phyloP scores from a whole-genome alignment of 2,113 vertebrate species.

The Thinocorus orbignyianus region DNA sequence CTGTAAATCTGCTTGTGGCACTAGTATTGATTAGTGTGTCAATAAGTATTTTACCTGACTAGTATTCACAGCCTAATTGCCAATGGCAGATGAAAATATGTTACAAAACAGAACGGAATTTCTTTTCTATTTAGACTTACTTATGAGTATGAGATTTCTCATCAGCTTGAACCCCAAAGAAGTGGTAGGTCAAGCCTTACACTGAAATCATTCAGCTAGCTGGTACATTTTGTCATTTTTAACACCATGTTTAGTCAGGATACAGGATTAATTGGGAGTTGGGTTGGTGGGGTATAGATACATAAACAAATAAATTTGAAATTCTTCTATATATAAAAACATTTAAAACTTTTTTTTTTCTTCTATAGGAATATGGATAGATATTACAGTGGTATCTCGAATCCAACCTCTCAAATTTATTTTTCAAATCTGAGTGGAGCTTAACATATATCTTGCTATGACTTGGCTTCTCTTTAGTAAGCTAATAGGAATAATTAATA shows the following conservation, averaged over 20 bases:
- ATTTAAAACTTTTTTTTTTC: neutral
- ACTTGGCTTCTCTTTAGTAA: neutral
- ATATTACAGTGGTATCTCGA: neutral
- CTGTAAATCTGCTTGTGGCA: neutral
- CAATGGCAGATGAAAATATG: neutral
- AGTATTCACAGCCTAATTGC: neutral
- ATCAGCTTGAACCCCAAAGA: neutral
- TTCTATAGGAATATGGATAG: neutral
- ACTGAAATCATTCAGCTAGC: neutral
- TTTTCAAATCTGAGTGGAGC: neutral
- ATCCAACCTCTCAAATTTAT: neutral
- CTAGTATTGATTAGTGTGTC: neutral
- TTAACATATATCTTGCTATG: neutral
- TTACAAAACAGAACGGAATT: neutral
- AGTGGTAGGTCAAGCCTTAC: neutral
- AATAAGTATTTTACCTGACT: neutral
- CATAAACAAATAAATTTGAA: neutral
- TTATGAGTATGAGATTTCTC: neutral
- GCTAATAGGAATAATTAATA: neutral
- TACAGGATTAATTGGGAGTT: neutral
- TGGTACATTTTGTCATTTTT: neutral
- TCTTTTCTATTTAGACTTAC: neutral
- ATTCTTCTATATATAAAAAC: neutral
- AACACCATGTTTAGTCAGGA: neutral
- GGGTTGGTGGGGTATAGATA: fast-evolving